Conservation (phyloP, 2,113 vertebrate species). For the Microcebus griseorufus region DNA sequence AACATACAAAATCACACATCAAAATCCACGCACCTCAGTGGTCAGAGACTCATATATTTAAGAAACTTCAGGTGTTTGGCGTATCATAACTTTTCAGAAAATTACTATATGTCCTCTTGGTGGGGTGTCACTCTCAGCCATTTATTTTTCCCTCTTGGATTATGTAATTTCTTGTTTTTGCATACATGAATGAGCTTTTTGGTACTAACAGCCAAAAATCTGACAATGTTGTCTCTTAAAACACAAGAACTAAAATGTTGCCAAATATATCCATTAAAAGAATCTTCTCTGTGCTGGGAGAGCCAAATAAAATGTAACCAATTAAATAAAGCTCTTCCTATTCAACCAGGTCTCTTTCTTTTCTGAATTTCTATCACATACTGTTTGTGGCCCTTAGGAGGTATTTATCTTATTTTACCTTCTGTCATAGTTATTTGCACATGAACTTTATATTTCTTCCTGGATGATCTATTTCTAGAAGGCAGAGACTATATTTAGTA, state of each 20-base stretch:
- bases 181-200: not conserved
- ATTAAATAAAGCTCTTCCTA: not conserved
- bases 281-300: not conserved
- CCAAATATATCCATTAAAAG: not conserved
- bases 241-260: not conserved
- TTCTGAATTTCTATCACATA: not conserved
- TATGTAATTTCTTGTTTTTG: not conserved
- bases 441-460: not conserved
- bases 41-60: not conserved
- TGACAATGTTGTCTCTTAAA: not conserved
- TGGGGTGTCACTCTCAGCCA: not conserved
- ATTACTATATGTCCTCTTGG: not conserved
- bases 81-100: not conserved
- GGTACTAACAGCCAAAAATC: not conserved
- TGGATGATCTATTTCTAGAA: not conserved
- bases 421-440: not conserved
- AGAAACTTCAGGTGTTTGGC: not conserved
- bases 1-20: not conserved
- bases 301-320: not conserved
- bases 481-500: not conserved
- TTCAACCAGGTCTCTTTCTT: not conserved
- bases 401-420: not conserved
- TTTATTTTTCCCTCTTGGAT: not conserved
- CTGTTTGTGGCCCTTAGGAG: not conserved
- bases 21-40: not conserved